Evolutionary conservation across 2,888 invertebrate species (phyloP).

Genomic region (Trichopoda pennipes): DNA sequence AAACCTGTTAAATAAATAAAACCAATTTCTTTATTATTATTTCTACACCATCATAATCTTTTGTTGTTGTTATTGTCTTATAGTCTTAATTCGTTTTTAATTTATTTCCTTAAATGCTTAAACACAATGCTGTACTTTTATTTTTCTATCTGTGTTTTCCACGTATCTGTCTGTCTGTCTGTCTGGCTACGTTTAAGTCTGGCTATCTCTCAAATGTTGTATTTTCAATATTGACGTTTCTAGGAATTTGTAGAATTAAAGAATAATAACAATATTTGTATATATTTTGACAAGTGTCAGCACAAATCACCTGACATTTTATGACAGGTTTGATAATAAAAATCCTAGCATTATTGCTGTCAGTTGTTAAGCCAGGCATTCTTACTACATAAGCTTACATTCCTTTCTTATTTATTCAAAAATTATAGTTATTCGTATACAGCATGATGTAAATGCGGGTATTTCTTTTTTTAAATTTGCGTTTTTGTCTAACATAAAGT

Average conservation of each 20-base stretch:
- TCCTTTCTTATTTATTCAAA: neutral
- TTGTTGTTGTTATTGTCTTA: neutral
- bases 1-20: conserved; percentile 34
- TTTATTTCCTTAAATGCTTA: conserved; percentile 16
- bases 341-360: conserved; percentile 22
- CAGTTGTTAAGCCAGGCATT: conserved; percentile 38
- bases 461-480: conserved; percentile 7
- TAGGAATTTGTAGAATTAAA: conserved; percentile 33
- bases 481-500: conserved; percentile 6
- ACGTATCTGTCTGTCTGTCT: neutral
- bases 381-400: neutral
- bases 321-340: conserved; percentile 50
- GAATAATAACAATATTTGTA: conserved; percentile 18
- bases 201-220: conserved; percentile 15
- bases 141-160: too few relatives aligned
- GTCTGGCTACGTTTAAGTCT: neutral
- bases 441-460: neutral
- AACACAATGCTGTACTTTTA: neutral
- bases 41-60: neutral
- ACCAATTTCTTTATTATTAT: conserved; percentile 11
- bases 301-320: conserved; percentile 59
- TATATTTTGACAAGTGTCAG: conserved; percentile 68
- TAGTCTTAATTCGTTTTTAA: conserved; percentile 13
- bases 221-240: conserved; percentile 43
- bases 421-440: neutral